These are phyloP conservation scores for Cirrhinus molitorella DNA, from an alignment of 2,797 vertebrate genomes.

Conservation along the genomic window DNA sequence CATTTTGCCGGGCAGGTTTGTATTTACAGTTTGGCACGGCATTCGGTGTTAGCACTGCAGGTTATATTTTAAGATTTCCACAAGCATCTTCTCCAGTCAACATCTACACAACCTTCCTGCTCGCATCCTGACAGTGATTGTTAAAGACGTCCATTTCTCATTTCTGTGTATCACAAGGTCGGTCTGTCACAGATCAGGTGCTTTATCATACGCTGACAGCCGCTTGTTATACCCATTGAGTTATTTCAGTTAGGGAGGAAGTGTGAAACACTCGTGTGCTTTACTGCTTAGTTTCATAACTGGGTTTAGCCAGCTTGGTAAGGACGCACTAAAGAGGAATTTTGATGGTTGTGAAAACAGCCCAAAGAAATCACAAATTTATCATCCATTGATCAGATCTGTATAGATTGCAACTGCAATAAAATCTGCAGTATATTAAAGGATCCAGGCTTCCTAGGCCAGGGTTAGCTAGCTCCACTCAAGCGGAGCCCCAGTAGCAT, in stretches of 20 bases:
- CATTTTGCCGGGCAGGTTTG: not conserved
- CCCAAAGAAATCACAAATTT: constrained; percentile 18
- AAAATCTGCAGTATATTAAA: constrained; percentile 30
- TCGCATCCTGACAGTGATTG: constrained; percentile 43
- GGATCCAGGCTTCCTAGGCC: constrained; percentile 1
- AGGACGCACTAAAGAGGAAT: not conserved
- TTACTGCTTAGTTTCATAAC: constrained; percentile 34
- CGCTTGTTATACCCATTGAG: constrained; percentile 45
- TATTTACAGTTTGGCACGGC: not conserved
- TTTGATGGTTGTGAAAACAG: constrained; percentile 9
- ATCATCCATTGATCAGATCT: constrained; percentile 41
- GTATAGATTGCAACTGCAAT: constrained; percentile 28
- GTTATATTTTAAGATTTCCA: constrained; percentile 5
- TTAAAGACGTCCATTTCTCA: constrained; percentile 49
- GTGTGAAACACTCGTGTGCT: constrained; percentile 1
- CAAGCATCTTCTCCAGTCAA: constrained; percentile 25
- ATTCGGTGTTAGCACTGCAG: not conserved
- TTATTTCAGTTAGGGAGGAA: constrained; percentile 36
- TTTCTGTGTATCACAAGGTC: constrained; percentile 52
- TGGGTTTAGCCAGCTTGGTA: constrained; percentile 26
- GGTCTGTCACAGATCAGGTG: constrained; percentile 45
- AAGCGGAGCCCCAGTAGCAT: constrained; percentile 13
- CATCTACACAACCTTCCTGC: constrained; percentile 30
- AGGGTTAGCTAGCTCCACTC: not conserved
- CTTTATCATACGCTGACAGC: constrained; percentile 42